These are phyloP conservation scores for Pyrocoelia pectoralis DNA, from an alignment of 2,888 invertebrate species.

Conservation along the genomic window DNA sequence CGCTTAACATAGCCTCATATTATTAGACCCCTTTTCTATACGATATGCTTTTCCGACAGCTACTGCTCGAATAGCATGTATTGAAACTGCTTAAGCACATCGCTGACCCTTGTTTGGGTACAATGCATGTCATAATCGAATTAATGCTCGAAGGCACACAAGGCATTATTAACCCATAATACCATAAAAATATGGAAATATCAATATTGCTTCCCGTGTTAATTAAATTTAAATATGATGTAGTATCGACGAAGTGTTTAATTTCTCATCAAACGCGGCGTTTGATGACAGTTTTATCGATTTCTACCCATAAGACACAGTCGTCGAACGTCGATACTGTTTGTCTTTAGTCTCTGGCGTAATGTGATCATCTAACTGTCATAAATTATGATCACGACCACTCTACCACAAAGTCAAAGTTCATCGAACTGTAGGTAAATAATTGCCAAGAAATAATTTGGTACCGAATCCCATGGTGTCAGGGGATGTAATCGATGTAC, in stretches of 20 bases:
- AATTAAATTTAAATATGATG: slow-evolving; percentile 26
- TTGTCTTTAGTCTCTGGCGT: not conserved
- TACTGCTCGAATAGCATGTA: slow-evolving; percentile 15
- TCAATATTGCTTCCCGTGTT: slow-evolving; percentile 22
- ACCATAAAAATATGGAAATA: slow-evolving; percentile 17
- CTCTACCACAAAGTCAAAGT: not conserved
- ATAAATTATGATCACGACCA: slow-evolving; percentile 5
- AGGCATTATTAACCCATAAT: slow-evolving; percentile 27
- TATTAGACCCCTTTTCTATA: slow-evolving; percentile 37
- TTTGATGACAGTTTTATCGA: slow-evolving; percentile 37
- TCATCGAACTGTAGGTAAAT: slow-evolving; percentile 36
- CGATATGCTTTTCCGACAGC: slow-evolving; percentile 31
- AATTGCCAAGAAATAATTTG: slow-evolving; percentile 48
- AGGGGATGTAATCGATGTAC: slow-evolving; percentile 45
- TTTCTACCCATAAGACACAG: slow-evolving; percentile 20
- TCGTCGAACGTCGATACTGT: not conserved
- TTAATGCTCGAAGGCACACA: slow-evolving; percentile 25
- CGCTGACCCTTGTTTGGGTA: slow-evolving; percentile 30
- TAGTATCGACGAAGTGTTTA: too few relatives aligned
- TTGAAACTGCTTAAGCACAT: slow-evolving; percentile 26
- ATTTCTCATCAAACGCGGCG: slow-evolving; percentile 43
- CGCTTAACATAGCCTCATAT: slow-evolving; percentile 44
- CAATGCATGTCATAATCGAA: slow-evolving; percentile 28
- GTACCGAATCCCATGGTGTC: slow-evolving; percentile 40
- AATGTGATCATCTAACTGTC: slow-evolving; percentile 16